A percentile compares a stretch with the other conserved stretches of the same genome.
Conservation (phyloP, 1,140 invertebrate species). For the Drosophila sucinea region DNA sequence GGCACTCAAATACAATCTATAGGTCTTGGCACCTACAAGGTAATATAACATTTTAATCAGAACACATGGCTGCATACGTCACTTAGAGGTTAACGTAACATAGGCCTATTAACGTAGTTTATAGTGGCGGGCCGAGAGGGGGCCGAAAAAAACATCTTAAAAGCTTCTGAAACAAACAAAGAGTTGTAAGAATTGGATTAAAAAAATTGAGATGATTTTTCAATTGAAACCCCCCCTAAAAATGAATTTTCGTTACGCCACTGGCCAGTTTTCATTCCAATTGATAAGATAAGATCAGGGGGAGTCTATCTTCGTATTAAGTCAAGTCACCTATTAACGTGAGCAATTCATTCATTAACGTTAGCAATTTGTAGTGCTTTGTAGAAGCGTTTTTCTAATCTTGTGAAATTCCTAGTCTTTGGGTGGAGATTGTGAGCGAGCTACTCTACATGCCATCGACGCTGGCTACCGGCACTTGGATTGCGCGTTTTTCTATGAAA, state of each 20-base stretch:
- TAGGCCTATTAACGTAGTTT: conserved; percentile 22
- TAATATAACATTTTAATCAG: conserved; percentile 57
- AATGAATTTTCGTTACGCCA: background rate
- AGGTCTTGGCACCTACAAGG: conserved; percentile 91
- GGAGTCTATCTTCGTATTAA: background rate
- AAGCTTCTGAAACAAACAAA: background rate
- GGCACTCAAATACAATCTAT: conserved; percentile 87
- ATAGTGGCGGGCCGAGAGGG: background rate
- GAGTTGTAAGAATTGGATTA: too few relatives aligned
- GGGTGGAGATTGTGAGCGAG: conserved; percentile 84
- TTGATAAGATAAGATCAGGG: background rate
- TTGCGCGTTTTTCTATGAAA: conserved; percentile 92
- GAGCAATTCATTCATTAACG: conserved; percentile 20
- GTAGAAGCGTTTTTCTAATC: background rate
- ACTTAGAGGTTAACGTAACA: conserved; percentile 84
- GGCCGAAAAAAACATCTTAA: background rate
- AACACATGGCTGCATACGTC: conserved; percentile 80
- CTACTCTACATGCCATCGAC: conserved; percentile 91
- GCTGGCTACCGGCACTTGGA: conserved; percentile 95
- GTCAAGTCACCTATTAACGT: conserved; percentile 7
- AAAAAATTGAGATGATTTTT: background rate
- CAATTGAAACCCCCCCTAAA: background rate
- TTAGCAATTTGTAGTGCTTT: conserved; percentile 43
- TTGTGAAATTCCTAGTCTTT: conserved; percentile 71
- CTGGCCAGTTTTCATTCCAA: background rate